Conservation (phyloP, 2,113 vertebrate species). For the Nothocercus julius region DNA sequence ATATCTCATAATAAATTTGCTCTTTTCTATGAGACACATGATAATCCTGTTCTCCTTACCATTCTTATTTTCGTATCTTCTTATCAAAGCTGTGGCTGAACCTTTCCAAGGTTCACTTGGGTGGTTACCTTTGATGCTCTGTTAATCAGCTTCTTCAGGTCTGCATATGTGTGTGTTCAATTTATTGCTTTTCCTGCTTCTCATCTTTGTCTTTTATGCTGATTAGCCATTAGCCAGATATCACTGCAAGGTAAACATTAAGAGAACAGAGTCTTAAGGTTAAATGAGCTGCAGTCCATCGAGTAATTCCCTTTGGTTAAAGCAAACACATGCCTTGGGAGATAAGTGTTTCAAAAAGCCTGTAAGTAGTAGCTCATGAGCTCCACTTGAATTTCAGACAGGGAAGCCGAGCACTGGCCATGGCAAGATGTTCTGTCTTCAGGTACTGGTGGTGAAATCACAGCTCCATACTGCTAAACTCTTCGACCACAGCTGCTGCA, state of each 20-base stretch:
- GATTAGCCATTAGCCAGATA: background rate
- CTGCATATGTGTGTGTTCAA: background rate
- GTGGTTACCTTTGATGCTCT: background rate
- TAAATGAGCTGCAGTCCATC: background rate
- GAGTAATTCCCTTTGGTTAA: background rate
- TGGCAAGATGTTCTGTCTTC: background rate
- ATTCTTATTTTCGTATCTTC: background rate
- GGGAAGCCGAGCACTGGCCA: background rate
- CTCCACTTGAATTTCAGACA: background rate
- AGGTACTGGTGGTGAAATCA: background rate
- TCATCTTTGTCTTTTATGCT: background rate
- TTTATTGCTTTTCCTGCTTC: background rate
- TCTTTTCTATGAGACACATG: background rate
- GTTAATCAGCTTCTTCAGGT: background rate
- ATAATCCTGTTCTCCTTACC: background rate
- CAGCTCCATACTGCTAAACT: background rate
- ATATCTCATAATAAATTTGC: background rate
- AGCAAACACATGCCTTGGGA: accelerated
- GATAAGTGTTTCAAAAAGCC: background rate
- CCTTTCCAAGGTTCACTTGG: background rate
- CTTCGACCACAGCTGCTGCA: background rate
- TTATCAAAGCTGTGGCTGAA: background rate
- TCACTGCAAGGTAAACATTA: background rate
- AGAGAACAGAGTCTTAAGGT: background rate
- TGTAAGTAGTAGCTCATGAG: background rate